phyloP scores from a whole-genome alignment of 2,888 invertebrate species.

The Calameuta filiformis region DNA sequence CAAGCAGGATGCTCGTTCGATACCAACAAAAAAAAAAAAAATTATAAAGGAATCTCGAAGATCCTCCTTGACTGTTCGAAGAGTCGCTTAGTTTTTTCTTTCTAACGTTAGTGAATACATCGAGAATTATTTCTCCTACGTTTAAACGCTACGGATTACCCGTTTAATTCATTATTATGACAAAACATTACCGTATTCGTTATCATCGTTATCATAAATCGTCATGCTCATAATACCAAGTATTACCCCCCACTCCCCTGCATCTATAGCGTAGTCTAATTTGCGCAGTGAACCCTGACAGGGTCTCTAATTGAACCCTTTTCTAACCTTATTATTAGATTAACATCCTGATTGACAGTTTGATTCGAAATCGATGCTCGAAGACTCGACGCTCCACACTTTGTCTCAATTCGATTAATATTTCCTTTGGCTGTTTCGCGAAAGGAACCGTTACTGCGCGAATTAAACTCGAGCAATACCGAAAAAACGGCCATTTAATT shows the following conservation, averaged over 20 bases:
- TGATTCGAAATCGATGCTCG: neutral
- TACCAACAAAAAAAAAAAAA: neutral
- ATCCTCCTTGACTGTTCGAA: neutral
- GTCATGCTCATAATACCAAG: slow-evolving; percentile 1
- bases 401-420: neutral
- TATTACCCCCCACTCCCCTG: slow-evolving; percentile 8
- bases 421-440: neutral
- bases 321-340: neutral
- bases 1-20: neutral
- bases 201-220: neutral
- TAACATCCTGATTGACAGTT: neutral
- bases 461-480: neutral
- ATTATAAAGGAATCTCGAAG: neutral
- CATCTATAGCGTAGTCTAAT: neutral
- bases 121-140: neutral
- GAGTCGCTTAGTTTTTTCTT: neutral
- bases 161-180: neutral
- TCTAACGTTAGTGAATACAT: neutral
- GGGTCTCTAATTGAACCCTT: neutral
- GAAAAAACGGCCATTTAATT: slow-evolving; percentile 6
- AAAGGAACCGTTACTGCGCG: neutral
- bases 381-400: neutral
- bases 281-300: neutral
- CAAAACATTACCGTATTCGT: neutral
- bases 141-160: neutral